phyloP scores from a whole-genome alignment of 2,888 invertebrate species.

The Exephanes ischioxanthus region DNA sequence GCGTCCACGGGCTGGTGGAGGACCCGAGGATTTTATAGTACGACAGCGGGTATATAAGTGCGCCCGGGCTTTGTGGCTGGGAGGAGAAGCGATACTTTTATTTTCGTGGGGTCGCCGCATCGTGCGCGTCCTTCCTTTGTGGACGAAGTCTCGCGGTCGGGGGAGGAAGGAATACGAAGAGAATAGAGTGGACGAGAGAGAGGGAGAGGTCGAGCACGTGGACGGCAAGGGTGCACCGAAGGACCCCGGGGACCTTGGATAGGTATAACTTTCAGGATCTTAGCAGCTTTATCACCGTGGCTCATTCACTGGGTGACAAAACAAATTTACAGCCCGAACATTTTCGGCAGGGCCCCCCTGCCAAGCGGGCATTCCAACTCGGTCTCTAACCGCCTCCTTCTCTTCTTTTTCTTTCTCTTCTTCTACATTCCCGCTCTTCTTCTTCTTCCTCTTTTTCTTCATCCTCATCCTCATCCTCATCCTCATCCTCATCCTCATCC shows the following conservation, averaged over 20 bases:
- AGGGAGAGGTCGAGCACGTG: neutral
- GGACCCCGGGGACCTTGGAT: constrained; percentile 63
- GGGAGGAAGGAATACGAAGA: constrained; percentile 28
- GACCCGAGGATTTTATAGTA: constrained; percentile 39
- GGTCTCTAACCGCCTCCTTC: constrained; percentile 42
- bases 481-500: neutral
- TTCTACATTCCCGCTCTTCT: constrained; percentile 13
- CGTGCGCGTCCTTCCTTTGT: constrained; percentile 54
- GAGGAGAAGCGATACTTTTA: constrained; percentile 45
- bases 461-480: constrained; percentile 46
- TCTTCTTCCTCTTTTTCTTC: constrained; percentile 32
- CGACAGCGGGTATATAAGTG: constrained; percentile 30
- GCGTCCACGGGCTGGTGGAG: constrained; percentile 4
- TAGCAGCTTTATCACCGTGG: constrained; percentile 75
- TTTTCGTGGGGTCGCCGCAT: constrained; percentile 23
- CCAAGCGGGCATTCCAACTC: constrained; percentile 54
- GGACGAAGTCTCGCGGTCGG: constrained; percentile 1
- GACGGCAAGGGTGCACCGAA: constrained; percentile 43
- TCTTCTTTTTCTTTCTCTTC: constrained; percentile 18
- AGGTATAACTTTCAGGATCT: constrained; percentile 70
- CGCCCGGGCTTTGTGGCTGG: constrained; percentile 31
- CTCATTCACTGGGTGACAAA: constrained; percentile 76
- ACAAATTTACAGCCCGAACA: constrained; percentile 72
- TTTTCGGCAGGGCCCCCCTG: constrained; percentile 69
- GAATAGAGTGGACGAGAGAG: constrained; percentile 9